Evolutionary conservation across 1,140 invertebrate genomes (phyloP).

Genomic region (Trichomalopsis sarcophagae): DNA sequence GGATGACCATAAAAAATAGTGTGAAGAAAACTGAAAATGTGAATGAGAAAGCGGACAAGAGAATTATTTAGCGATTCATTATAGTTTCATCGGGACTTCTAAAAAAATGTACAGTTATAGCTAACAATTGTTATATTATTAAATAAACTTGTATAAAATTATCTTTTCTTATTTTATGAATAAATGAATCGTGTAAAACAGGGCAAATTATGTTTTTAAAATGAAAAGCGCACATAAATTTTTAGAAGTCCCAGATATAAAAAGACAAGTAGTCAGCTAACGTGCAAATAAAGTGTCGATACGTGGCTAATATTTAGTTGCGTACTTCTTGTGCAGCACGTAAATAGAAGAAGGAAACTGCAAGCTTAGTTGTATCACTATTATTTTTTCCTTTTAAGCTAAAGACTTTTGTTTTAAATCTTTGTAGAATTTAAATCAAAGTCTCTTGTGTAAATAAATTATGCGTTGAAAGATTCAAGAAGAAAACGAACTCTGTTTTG

Average conservation of each 20-base stretch:
- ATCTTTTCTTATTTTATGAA: constrained; percentile 31
- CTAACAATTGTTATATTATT: constrained; percentile 48
- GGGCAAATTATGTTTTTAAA: constrained; percentile 3
- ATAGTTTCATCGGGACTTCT: constrained; percentile 64
- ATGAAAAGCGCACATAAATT: constrained; percentile 54
- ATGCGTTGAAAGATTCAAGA: not conserved
- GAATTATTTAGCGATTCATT: constrained; percentile 56
- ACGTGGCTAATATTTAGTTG: constrained; percentile 47
- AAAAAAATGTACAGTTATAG: constrained; percentile 59
- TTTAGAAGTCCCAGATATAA: constrained; percentile 66
- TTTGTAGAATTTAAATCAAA: not conserved
- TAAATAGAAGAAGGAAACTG: constrained; percentile 31
- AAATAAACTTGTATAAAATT: constrained; percentile 42
- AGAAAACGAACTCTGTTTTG: not conserved
- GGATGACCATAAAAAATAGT: constrained; percentile 52
- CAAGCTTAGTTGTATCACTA: not conserved
- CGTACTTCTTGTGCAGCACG: constrained; percentile 41
- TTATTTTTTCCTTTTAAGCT: constrained; percentile 9
- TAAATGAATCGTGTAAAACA: not conserved
- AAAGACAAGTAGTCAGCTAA: constrained; percentile 62
- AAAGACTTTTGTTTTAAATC: constrained; percentile 4
- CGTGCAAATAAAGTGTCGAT: constrained; percentile 63
- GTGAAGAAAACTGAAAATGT: constrained; percentile 51
- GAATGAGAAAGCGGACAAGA: constrained; percentile 27
- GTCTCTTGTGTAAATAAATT: constrained; percentile 5